Conservation (phyloP, 2,113 vertebrate genomes). For the Istiophorus platypterus region DNA sequence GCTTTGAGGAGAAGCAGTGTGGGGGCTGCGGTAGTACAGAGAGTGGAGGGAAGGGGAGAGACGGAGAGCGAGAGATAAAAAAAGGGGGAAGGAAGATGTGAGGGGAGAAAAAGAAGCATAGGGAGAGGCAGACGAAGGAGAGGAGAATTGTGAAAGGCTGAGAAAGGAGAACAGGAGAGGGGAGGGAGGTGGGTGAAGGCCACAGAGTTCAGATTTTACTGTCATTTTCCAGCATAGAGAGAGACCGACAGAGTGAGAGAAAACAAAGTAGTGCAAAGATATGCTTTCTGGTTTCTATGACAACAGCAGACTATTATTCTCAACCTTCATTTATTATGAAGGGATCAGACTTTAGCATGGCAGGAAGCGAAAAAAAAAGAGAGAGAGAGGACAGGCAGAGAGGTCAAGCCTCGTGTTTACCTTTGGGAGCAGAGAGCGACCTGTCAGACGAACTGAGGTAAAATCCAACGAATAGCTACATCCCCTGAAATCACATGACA, state of each 20-base stretch:
- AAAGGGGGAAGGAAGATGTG: slow-evolving; percentile 4
- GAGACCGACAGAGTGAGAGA: slow-evolving; percentile 25
- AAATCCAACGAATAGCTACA: slow-evolving; percentile 9
- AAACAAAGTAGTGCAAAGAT: slow-evolving; percentile 52
- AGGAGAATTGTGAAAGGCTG: slow-evolving; percentile 14
- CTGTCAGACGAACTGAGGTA: slow-evolving; percentile 7
- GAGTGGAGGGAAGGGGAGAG: not conserved
- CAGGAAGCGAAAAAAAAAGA: not conserved
- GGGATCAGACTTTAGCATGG: slow-evolving; percentile 49
- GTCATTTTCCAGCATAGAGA: slow-evolving; percentile 56
- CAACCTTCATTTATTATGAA: slow-evolving; percentile 66
- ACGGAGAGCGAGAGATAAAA: slow-evolving; percentile 16
- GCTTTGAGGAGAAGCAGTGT: slow-evolving; percentile 56
- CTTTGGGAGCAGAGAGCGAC: slow-evolving; percentile 24
- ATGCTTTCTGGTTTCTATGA: slow-evolving; percentile 77
- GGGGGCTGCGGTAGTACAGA: slow-evolving; percentile 23
- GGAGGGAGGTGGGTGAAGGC: not conserved
- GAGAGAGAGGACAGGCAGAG: not conserved
- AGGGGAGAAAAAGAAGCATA: slow-evolving; percentile 24
- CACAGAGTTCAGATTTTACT: slow-evolving; percentile 50
- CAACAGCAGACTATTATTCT: slow-evolving; percentile 73
- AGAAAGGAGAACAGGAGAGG: slow-evolving; percentile 6
- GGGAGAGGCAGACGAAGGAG: not conserved
- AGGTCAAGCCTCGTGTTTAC: slow-evolving; percentile 47
- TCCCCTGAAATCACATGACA: slow-evolving; percentile 29